phyloP scores from a whole-genome alignment of 2,113 vertebrate species.

The Toxotes jaculatrix region DNA sequence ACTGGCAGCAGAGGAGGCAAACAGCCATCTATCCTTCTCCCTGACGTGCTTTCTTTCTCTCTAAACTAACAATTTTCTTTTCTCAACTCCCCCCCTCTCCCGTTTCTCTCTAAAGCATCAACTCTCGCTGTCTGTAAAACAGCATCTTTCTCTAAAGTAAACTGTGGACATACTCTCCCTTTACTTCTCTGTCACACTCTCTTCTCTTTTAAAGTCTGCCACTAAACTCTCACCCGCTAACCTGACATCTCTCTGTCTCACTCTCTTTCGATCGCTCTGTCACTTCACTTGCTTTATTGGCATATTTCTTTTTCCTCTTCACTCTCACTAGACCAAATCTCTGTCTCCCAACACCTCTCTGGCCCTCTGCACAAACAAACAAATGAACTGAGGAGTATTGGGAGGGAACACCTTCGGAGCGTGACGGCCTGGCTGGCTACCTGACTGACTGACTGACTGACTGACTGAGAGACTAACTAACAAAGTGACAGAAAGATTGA shows the following conservation, averaged over 20 bases:
- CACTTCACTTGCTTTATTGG: conserved; percentile 42
- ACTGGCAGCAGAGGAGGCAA: conserved; percentile 66
- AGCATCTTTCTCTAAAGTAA: conserved; percentile 31
- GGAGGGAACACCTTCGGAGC: conserved; percentile 47
- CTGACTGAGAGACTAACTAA: conserved; percentile 56
- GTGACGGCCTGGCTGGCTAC: conserved; percentile 24
- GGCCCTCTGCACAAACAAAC: conserved; percentile 65
- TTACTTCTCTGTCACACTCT: neutral
- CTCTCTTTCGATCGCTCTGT: conserved; percentile 27
- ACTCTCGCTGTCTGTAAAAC: neutral
- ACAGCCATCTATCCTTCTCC: conserved; percentile 52
- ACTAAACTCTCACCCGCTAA: conserved; percentile 44
- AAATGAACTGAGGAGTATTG: conserved; percentile 57
- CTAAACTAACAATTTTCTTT: conserved; percentile 55
- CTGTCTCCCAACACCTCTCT: neutral
- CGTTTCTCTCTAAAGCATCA: neutral
- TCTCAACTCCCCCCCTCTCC: neutral
- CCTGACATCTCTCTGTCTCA: conserved; percentile 50
- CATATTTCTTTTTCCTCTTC: conserved; percentile 42
- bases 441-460: conserved; percentile 35
- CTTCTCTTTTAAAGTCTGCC: conserved; percentile 33
- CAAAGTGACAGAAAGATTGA: conserved; percentile 69
- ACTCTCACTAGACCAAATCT: conserved; percentile 35
- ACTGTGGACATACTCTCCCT: conserved; percentile 17
- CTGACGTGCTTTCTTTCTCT: conserved; percentile 10